Evolutionary conservation across 2,113 vertebrate species (phyloP).

Genomic region (Nyctibius bracteatus): DNA sequence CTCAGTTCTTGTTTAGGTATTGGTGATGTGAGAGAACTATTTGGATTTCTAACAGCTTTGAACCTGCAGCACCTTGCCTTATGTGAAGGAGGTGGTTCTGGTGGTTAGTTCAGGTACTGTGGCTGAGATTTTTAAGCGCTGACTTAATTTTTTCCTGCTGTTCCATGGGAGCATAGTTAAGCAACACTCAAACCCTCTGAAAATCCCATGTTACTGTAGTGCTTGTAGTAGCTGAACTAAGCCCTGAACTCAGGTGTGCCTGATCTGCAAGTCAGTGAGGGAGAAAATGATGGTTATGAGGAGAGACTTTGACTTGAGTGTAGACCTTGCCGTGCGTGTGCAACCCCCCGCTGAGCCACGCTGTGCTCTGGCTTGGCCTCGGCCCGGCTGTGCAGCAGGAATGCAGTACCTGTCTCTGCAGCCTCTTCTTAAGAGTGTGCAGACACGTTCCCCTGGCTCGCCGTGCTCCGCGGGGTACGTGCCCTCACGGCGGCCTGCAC

Average conservation of each 20-base stretch:
- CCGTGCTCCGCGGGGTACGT: accelerated
- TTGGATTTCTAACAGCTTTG: not conserved
- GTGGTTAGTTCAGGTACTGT: not conserved
- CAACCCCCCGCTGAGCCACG: not conserved
- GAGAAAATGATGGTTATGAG: not conserved
- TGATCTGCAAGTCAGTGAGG: not conserved
- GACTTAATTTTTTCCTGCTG: not conserved
- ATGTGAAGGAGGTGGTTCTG: not conserved
- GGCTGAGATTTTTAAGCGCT: not conserved
- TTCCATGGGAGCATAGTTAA: not conserved
- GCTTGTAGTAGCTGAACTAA: not conserved
- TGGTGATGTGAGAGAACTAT: not conserved
- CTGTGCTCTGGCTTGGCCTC: not conserved
- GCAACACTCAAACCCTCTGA: not conserved
- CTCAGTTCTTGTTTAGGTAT: not conserved
- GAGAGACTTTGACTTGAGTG: not conserved
- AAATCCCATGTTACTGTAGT: not conserved
- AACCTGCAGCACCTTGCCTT: not conserved
- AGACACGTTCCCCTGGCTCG: not conserved
- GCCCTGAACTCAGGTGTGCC: not conserved
- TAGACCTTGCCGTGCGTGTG: not conserved
- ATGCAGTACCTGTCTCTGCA: not conserved
- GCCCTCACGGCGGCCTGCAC: not conserved
- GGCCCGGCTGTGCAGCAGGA: not conserved
- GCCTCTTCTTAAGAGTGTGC: not conserved